Evolutionary conservation across 2,797 vertebrate genomes (phyloP), one percentile per base, ranked within the genome.

Genomic region (Sebastes ruberrimus): DNA sequence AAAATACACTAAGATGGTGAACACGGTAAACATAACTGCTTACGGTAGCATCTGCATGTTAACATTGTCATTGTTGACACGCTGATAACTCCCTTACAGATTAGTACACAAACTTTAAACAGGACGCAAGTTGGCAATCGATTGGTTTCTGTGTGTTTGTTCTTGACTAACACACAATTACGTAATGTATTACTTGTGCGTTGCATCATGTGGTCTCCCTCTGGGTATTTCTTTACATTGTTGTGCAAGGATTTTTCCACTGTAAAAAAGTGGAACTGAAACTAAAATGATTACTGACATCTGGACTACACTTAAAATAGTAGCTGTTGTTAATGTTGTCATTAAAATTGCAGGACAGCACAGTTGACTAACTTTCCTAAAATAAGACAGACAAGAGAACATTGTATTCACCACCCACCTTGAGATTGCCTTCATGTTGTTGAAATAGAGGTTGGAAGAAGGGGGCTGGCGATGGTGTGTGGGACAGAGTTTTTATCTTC

Each of bases 371-470:
- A 10, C 13, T 32, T 55, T 61, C 55, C 38, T n/a, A 38, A 42
- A 61, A 18, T 28, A 23, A 60, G 3, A 22, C 35, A 46, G 20
- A 20, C 10, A 30, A 60, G 30, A 46, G 3, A 5, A 57, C 5
- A 4, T 9, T 1, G 7, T n/a, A 2, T 35, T 13, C 20, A 60
- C 4, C 23, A 4, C 0, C 76, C 84, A 94, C 93, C 90, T 93
- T 57, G 6, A 93, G 55, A 60, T 90, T 86, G 4, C 90, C 91
- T 4, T 89, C 55, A 10, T 93, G 64, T 7, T 91, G 76, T 22
- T 88, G 73, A 73, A 88, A 93, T 1, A 93, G 64, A 53, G 90
- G 82, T 42, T 86, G 61, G 52, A 94, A 94, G 82, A 94, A 94
- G 2, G 90, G 83, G 5, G 83, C 94, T 1, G 94, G 94, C 0